Evolutionary conservation across 1,140 invertebrate genomes (phyloP), one percentile per base, ranked within the genome.

Genomic region (Lanistes nyassanus): DNA sequence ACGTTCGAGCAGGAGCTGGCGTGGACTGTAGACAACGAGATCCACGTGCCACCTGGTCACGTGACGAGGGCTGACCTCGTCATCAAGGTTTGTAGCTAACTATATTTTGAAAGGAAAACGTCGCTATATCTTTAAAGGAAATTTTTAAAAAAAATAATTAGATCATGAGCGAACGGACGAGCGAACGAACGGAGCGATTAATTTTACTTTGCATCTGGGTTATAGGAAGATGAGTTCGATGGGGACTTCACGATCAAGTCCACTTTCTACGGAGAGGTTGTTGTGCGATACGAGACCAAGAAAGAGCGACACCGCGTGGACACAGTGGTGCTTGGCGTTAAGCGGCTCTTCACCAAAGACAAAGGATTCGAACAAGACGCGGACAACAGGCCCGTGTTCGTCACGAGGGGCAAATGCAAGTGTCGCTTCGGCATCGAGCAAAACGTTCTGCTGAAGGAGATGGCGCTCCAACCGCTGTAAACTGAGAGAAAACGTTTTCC

Each of bases 11-110:
- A 91, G 66, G 85, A 87, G 72, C 79, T 91, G 42, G 83, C 86
- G 26, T 91, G 91, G 91, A 86, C 85, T 16, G 88, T 91, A 13
- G 90, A 91, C 80, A 90, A 86, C 74, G 84, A 88, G 55, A 90
- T 91, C 29, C 85, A 71, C n/a, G 90, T 91, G 4, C 90, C 90
- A 34, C 76, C 87, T 51, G 84, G 86, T 51, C 87, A 79, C 67
- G 82, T 87, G 78, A 90, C 89, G 19, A 87, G 85, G 72, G 91
- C 90, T 31, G 85, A 88, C 37, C 85, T 91, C n/a, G 88, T 90
- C 16, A 87, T 91, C 47, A 90, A 89, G 70, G 70, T 70, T 65
- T 23, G 29, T 16, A 6, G 19, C 9, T 3, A 47, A 13, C 19
- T 47, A 1, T 16, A 42, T 42, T 42, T 42, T 6, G 13, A 42